Base-by-base conservation (phyloP, 2,888 invertebrate species). In the Flexamia atlantica region DNA sequence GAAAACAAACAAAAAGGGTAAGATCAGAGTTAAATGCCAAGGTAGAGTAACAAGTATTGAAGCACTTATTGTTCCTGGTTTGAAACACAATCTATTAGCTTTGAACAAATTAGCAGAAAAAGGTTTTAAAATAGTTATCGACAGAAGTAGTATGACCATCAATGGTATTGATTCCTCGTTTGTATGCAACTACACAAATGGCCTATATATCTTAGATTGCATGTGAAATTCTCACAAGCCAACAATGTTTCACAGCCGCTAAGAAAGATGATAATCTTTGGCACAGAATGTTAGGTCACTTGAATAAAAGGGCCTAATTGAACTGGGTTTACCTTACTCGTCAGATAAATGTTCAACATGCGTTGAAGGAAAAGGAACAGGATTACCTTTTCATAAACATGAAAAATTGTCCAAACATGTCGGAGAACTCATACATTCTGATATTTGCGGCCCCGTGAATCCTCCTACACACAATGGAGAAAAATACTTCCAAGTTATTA, bases 371-470 rank as follows among this genome's bases (percentile, higher is more conserved):
- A 72, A 36, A 14, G 72, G 72, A 28, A 72, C 72, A 12, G 40
- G 72, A 72, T 42, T 60, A 70, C 74, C 82, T 1, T 82, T 82
- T 53, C 14, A 14, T n/a, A 83, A 53, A 30, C 36, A 36, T 53
- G 36, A 32, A 23, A 84, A 30, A 53, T n/a, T 76, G n/a, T 50
- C 64, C 57, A 85, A 50, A 28, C 60, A 74, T 82, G 81, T 86
- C 30, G 84, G 86, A n/a, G 85, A 87, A 53, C 74, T 87, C 17
- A 74, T 87, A 25, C 86, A 86, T 64, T 85, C 85, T 60, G 87
- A 88, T 84, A 85, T 88, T 9, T 87, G 87, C 84, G 88, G 88
- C 20, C 87, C 86, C 36, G 85, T 89, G 9, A 84, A 32, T 4
- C 87, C 88, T 64, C 23, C 23, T 2, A 81, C 84, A 7, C 12